Evolutionary conservation across 2,888 invertebrate species (phyloP), one percentile per base, ranked within the genome.

Genomic region (Himalopsyche anomala): DNA sequence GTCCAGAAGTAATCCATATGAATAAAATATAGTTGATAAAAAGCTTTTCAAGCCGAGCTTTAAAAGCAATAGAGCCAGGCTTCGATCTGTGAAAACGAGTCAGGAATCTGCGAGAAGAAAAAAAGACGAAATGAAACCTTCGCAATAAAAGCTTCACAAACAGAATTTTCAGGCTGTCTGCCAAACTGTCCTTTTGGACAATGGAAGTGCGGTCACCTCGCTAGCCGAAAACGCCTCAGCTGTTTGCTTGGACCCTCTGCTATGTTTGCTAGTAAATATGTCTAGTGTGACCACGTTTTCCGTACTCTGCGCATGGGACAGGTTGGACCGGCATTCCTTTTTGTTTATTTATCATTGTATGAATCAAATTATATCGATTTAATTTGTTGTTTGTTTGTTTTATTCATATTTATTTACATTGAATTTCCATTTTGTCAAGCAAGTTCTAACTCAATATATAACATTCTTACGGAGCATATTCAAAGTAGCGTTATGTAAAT

Each of bases 131-230:
- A 85, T 56, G 36, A 85, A 51, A 51, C 81, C 62, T 45, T 54
- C 69, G 84, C 84, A 80, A 85, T 85, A 85, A 85, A 85, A 85
- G 84, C 84, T 85, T 85, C 45, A 81, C 84, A 85, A 85, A 85
- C 81, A 85, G 81, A 85, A 85, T 85, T 85, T 85, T 69, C 84
- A 81, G 84, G 19, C 28, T 62, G 62, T 81, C 81, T 81, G 38
- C 74, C 81, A 81, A 69, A 69, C 81, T 85, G 84, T 85, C 84
- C 84, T 81, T 55, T 28, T 56, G 56, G 40, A 80, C 69, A 56
- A 62, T 62, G 84, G 51, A 19, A 42, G 81, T 81, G 81, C 69
- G 84, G 84, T 85, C 81, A 85, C 81, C 84, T 81, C 56, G 19
- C 69, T 45, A 51, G 42, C 81, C 81, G 62, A 69, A 74, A 85